Evolutionary conservation across 1,140 invertebrate species (phyloP).

Genomic region (Phocides pigmalion): DNA sequence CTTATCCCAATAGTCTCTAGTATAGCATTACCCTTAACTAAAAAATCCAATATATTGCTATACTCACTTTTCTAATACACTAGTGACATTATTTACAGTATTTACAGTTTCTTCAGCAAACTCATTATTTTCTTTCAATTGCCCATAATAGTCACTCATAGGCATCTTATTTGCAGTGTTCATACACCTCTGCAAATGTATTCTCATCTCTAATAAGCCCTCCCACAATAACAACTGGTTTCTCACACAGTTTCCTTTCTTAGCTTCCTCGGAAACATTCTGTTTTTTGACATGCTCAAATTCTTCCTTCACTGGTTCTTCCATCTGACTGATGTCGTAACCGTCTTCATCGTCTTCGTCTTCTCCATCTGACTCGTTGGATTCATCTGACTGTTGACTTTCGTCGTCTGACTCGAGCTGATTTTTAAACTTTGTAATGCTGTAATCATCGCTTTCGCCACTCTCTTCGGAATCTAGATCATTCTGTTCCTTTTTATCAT

Average conservation of each 20-base stretch:
- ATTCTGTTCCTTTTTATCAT: slow-evolving; percentile 31
- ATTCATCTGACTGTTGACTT: no score
- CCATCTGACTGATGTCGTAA: slow-evolving; percentile 78
- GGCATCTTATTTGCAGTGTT: slow-evolving; percentile 91
- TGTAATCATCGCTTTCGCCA: slow-evolving; percentile 64
- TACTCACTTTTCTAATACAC: slow-evolving; percentile 85
- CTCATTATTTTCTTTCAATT: slow-evolving; percentile 79
- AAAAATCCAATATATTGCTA: no score
- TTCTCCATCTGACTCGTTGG: slow-evolving; percentile 50
- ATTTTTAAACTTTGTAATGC: slow-evolving; percentile 57
- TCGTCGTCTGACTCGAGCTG: slow-evolving; percentile 45
- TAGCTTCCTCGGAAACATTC: slow-evolving; percentile 86
- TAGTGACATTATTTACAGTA: slow-evolving; percentile 83
- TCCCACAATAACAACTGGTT: slow-evolving; percentile 93
- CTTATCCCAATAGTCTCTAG: no score
- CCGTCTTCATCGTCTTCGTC: slow-evolving; percentile 64
- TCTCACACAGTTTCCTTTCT: slow-evolving; percentile 90
- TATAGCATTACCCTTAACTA: no score
- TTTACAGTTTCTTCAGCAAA: slow-evolving; percentile 83
- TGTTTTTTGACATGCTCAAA: slow-evolving; percentile 84
- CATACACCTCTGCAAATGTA: slow-evolving; percentile 93
- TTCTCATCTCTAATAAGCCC: slow-evolving; percentile 91
- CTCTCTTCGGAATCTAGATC: slow-evolving; percentile 30
- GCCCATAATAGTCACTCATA: slow-evolving; percentile 83
- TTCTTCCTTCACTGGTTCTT: slow-evolving; percentile 70